Evolutionary conservation across 2,113 vertebrate genomes (phyloP).

Genomic region (Serilophus lunatus): DNA sequence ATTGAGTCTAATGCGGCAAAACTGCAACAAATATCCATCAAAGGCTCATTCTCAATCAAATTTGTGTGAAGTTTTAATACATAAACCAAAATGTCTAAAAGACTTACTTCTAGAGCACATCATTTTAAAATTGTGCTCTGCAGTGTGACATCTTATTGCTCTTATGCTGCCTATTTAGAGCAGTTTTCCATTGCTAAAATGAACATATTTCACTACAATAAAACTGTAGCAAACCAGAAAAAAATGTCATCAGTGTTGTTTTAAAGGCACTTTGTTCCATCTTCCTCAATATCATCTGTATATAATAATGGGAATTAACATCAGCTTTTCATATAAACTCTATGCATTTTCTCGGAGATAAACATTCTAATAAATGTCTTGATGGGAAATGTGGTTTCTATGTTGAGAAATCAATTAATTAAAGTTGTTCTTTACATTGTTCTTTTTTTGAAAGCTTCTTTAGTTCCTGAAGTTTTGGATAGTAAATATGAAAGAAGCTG

Average conservation of each 20-base stretch:
- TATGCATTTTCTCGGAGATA: constrained; percentile 20
- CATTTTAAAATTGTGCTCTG: constrained; percentile 59
- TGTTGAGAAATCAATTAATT: constrained; percentile 7
- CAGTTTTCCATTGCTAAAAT: constrained; percentile 66
- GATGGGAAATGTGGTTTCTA: neutral
- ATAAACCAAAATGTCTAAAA: constrained; percentile 73
- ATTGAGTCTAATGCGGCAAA: constrained; percentile 85
- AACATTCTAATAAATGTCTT: neutral
- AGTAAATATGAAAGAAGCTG: neutral
- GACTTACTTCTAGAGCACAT: constrained; percentile 55
- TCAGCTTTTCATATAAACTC: constrained; percentile 55
- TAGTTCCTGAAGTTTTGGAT: neutral
- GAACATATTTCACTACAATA: constrained; percentile 78
- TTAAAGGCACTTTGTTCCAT: constrained; percentile 67
- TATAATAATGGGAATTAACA: constrained; percentile 71
- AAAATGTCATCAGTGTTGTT: constrained; percentile 60
- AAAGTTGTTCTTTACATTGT: neutral
- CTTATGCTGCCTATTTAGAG: constrained; percentile 67
- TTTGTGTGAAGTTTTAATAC: constrained; percentile 80
- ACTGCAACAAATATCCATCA: constrained; percentile 75
- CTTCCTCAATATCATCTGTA: constrained; percentile 58
- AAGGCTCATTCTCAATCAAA: constrained; percentile 80
- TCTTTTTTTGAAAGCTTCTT: neutral
- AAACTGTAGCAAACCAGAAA: constrained; percentile 69
- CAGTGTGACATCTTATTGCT: constrained; percentile 59